phyloP scores from a whole-genome alignment of 53 echinoderm and acorn worm species.

The Paelopatides confundens region DNA sequence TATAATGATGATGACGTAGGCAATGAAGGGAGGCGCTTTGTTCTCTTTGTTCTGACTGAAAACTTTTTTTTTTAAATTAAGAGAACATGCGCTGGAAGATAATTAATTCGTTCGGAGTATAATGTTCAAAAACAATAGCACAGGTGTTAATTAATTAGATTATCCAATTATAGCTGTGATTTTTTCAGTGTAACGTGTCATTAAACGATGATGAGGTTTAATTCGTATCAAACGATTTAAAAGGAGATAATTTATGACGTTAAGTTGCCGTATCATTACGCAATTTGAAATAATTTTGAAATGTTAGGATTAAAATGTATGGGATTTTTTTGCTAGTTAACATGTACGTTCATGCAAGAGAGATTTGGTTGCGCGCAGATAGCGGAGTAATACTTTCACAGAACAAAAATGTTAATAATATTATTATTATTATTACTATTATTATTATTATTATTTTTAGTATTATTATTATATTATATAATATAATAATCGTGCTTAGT shows the following conservation, averaged over 20 bases:
- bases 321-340: neutral
- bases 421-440: too few relatives aligned
- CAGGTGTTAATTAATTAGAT: slow-evolving; percentile 52
- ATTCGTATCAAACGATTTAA: neutral
- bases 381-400: too few relatives aligned
- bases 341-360: neutral
- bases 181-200: neutral
- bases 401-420: too few relatives aligned
- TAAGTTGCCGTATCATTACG: neutral
- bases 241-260: slow-evolving; percentile 2
- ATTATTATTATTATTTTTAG: too few relatives aligned
- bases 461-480: too few relatives aligned
- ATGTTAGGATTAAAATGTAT: neutral
- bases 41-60: slow-evolving; percentile 39
- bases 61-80: slow-evolving; percentile 38
- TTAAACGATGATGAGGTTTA: neutral
- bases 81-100: slow-evolving; percentile 22
- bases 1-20: too few relatives aligned
- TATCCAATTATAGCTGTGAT: slow-evolving; percentile 2
- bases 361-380: neutral
- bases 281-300: neutral
- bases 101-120: slow-evolving; percentile 28
- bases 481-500: too few relatives aligned
- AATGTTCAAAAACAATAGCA: slow-evolving; percentile 36
- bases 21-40: slow-evolving; percentile 25